A percentile compares a stretch with the other conserved stretches of the same genome.
Conservation (phyloP, 2,888 invertebrate genomes). For the Trichogramma evanescens region DNA sequence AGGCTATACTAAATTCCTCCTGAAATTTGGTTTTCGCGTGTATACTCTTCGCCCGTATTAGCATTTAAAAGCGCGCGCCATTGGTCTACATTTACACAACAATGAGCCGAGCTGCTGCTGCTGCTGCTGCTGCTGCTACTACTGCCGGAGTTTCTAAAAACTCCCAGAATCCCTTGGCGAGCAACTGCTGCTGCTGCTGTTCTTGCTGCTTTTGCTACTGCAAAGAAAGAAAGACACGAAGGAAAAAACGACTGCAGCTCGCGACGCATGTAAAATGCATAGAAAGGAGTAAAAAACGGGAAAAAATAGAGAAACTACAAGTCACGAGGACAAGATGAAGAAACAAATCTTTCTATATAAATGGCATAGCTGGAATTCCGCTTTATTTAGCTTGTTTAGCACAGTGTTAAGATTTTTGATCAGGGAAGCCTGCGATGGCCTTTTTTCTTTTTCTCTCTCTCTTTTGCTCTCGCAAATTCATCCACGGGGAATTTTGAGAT, state of each 20-base stretch:
- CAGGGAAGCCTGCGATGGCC: no score
- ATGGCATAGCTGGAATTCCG: no score
- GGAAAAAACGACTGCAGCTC: slow-evolving; percentile 22
- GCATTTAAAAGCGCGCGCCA: slow-evolving; percentile 45
- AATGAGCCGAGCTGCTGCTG: slow-evolving; percentile 33
- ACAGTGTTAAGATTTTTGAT: no score
- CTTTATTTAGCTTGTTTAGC: no score
- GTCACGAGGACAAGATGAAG: slow-evolving; percentile 5
- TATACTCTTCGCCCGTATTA: slow-evolving; percentile 34
- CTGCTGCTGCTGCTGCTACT: no score
- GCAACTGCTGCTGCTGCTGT: background rate
- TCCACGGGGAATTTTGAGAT: no score
- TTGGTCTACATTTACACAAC: slow-evolving; percentile 47
- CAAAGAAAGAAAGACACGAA: slow-evolving; percentile 17
- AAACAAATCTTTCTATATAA: no score
- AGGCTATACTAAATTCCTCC: slow-evolving; percentile 30
- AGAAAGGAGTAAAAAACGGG: slow-evolving; percentile 17
- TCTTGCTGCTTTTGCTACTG: background rate
- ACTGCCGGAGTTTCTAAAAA: slow-evolving; percentile 40
- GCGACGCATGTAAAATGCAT: slow-evolving; percentile 16
- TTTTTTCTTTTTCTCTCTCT: no score
- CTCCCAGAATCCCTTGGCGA: slow-evolving; percentile 38
- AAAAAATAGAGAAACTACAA: background rate
- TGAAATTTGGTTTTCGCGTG: slow-evolving; percentile 38
- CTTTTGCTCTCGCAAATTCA: no score